Evolutionary conservation across 1,140 invertebrate genomes (phyloP), one percentile per base, ranked within the genome.

Genomic region (Solenopsis invicta): DNA sequence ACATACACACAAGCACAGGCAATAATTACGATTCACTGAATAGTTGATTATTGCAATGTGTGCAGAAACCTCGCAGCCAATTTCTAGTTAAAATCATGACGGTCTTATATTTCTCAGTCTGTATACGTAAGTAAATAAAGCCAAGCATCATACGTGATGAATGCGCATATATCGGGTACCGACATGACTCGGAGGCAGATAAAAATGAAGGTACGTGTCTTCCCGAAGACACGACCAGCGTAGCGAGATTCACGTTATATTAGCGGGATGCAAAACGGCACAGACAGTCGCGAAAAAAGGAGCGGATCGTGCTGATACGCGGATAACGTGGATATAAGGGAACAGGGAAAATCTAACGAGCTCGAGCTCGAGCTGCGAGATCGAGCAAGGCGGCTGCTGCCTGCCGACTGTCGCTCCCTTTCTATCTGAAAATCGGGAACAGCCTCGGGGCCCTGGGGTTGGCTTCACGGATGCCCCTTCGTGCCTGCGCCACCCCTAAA

Each of bases 331-430:
- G 86, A 91, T 93, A 91, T 92, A 93, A 92, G 76, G 90, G 91
- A 93, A 93, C 91, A 54, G 89, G 89, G 91, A 92, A 93, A 94
- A 93, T 92, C 91, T 92, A 93, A 93, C 93, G 92, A 93, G 92
- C 85, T 50, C 88, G 91, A 87, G 41, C 88, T 89, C 78, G 84
- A 29, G 89, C 88, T 77, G 77, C 86, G 86, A 88, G 90, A 91
- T 67, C 62, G 89, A 86, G 89, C 84, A 88, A 89, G 89, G 85
- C 87, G 90, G 86, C 84, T 87, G 76, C 74, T 85, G 91, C 85
- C 82, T 89, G 45, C 72, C 74, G 74, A 54, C 72, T 52, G 34
- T 76, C 54, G 34, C 74, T 66, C 24, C 52, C 66, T 41, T 85
- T 67, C 86, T 50, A 69, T 86, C 54, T 85, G 62, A 61, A 85